Evolutionary conservation across 2,797 vertebrate genomes (phyloP).

Genomic region (Danio choprae): DNA sequence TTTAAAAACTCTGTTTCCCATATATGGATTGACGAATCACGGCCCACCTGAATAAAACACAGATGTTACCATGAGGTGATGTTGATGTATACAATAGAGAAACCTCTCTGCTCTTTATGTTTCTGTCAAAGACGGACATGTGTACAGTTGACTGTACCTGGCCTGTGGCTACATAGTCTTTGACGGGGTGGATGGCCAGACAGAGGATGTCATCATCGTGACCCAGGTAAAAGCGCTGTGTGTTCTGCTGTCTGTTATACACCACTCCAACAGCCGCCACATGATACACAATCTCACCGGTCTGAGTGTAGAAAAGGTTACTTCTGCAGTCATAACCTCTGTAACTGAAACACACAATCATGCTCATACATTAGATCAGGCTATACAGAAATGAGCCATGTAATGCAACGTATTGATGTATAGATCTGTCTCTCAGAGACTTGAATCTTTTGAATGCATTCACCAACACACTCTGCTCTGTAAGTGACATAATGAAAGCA

Average conservation of each 20-base stretch:
- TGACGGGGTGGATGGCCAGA: conserved; percentile 93
- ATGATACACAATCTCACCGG: conserved; percentile 97
- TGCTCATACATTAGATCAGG: not conserved
- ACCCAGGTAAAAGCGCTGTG: conserved; percentile 95
- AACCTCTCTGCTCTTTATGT: not conserved
- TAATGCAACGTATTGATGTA: not conserved
- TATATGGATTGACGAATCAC: conserved; percentile 93
- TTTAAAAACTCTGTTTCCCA: conserved; percentile 97
- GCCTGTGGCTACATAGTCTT: conserved; percentile 97
- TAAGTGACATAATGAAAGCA: not conserved
- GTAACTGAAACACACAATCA: conserved; percentile 75
- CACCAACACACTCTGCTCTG: not conserved
- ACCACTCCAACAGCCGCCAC: conserved; percentile 96
- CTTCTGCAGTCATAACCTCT: conserved; percentile 88
- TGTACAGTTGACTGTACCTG: conserved; percentile 81
- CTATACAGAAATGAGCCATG: not conserved
- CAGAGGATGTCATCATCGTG: conserved; percentile 98
- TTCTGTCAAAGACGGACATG: conserved; percentile 32
- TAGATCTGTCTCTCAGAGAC: not conserved
- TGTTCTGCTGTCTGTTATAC: conserved; percentile 97
- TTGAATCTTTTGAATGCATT: no score
- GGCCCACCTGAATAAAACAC: conserved; percentile 85
- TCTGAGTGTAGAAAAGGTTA: conserved; percentile 97
- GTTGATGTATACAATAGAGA: not conserved
- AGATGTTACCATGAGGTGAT: conserved; percentile 14